Evolutionary conservation across 2,888 invertebrate genomes (phyloP), one percentile per base, ranked within the genome.

Genomic region (Phania funesta): DNA sequence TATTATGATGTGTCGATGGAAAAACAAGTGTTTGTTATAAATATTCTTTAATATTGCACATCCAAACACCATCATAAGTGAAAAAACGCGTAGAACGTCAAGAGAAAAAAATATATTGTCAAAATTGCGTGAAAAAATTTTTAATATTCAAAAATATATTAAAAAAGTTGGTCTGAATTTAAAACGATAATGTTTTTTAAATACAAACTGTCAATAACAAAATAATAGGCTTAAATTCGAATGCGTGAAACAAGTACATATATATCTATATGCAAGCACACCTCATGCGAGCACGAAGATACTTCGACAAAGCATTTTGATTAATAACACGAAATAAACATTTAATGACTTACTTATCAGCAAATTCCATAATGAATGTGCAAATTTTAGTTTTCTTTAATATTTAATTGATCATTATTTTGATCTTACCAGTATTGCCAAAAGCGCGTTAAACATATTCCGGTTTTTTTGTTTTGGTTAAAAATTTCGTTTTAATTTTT

Each of bases 1-100:
- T 82, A 74, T 82, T 68, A 50, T 78, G 56, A 78, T 82, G 78
- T 82, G 78, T 78, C 82, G 78, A 82, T 82, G 67, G 71, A 67
- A 81, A 76, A 81, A 77, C 73, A 77, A 81, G 67, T 50, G 46
- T 56, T 60, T 75, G 76, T 68, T 68, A 35, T 60, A 71, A 80
- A 62, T 60, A 64, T 64, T 44, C 32, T 60, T 44, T 26, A 68
- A 68, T 73, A 62, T n/a, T 46, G 24, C 18, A 64, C 13, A 54
- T 1, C 7, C 13, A 29, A 60, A n/a, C 56, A 44, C n/a, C n/a
- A n/a, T n/a, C n/a, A n/a, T n/a, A 58, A 22, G 50, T 13, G 13
- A 4, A 1, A 38, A n/a, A 11, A 44, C 11, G 32, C 8, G 38
- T n/a, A 35, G 38, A 73, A 52, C 22, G 18, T 3, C 24, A 4